Conservation (phyloP, 2,113 vertebrate genomes). For the Phainopepla nitens region DNA sequence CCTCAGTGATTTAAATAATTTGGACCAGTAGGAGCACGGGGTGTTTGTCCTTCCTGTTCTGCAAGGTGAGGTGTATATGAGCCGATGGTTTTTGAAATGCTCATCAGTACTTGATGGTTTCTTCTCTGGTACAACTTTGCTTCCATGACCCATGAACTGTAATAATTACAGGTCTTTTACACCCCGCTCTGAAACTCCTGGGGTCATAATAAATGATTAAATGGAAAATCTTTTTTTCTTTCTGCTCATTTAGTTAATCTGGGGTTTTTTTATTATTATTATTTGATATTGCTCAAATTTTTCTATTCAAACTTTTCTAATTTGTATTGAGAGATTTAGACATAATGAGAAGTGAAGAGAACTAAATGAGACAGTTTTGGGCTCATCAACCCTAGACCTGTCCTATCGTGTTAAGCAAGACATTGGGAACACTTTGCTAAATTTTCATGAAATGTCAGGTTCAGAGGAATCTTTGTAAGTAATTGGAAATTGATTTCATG, state of each 20-base stretch:
- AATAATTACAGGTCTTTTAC: background rate
- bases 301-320: background rate
- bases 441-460: background rate
- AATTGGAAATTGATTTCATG: background rate
- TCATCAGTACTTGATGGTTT: background rate
- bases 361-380: background rate
- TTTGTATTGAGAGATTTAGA: background rate
- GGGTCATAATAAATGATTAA: background rate
- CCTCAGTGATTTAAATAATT: background rate
- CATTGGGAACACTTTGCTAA: background rate
- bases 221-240: background rate
- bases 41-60: background rate
- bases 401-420: background rate
- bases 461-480: background rate
- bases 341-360: background rate
- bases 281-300: background rate
- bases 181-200: background rate
- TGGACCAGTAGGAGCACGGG: background rate
- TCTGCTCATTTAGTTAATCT: background rate
- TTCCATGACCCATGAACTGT: background rate
- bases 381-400: background rate
- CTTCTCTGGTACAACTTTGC: background rate
- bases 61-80: background rate
- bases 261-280: background rate
- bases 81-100: background rate